Evolutionary conservation across 2,888 invertebrate genomes (phyloP).

Genomic region (Entomobrya proxima): DNA sequence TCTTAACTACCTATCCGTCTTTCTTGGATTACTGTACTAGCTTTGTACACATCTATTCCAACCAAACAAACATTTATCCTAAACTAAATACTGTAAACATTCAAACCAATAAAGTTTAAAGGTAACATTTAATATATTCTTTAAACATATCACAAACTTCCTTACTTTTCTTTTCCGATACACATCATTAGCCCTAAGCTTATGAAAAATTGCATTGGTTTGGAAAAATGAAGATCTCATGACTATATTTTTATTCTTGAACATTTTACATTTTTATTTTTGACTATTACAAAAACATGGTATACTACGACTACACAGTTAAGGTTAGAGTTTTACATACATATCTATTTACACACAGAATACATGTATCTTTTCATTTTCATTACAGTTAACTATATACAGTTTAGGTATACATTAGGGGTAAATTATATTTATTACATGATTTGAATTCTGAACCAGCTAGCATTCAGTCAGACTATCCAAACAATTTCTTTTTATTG

Average conservation of each 20-base stretch:
- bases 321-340: background rate
- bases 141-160: background rate
- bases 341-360: constrained; percentile 15
- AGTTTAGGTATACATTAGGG: constrained; percentile 5
- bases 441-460: background rate
- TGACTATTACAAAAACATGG: background rate
- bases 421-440: background rate
- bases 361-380: background rate
- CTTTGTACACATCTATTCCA: too few relatives aligned
- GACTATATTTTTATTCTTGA: background rate
- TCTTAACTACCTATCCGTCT: too few relatives aligned
- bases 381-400: background rate
- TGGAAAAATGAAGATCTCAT: background rate
- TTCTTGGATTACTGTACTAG: too few relatives aligned
- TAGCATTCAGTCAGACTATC: constrained; percentile 46
- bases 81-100: too few relatives aligned
- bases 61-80: too few relatives aligned
- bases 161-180: background rate
- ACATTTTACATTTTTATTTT: background rate
- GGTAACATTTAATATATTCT: too few relatives aligned
- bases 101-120: too few relatives aligned
- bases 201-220: background rate
- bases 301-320: background rate
- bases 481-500: constrained; percentile 9
- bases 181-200: too few relatives aligned